phyloP scores from a whole-genome alignment of 2,888 invertebrate species.

The Euzetes globulus region DNA sequence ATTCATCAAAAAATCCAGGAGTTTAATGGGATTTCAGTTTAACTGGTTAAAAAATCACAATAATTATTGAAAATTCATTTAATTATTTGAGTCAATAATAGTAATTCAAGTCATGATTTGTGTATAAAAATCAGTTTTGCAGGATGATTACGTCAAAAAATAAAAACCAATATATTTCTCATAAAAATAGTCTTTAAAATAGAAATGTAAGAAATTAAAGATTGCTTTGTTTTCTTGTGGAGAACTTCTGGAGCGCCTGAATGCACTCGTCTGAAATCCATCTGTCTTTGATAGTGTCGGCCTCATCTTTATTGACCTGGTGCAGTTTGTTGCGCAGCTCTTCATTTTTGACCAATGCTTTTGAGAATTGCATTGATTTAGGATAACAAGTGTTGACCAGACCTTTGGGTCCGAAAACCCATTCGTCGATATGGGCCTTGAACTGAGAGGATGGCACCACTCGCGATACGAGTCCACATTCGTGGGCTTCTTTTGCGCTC shows the following conservation, averaged over 20 bases:
- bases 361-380: conserved; percentile 60
- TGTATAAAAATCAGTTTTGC: too few species aligned
- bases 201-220: too few species aligned
- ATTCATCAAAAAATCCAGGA: too few species aligned
- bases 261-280: conserved; percentile 61
- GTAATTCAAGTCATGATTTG: too few species aligned
- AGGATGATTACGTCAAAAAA: too few species aligned
- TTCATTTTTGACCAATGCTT: conserved; percentile 59
- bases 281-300: conserved; percentile 57
- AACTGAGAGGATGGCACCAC: conserved; percentile 61
- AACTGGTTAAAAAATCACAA: not conserved
- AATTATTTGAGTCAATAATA: too few species aligned
- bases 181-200: too few species aligned
- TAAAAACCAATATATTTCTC: too few species aligned
- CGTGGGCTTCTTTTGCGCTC: conserved; percentile 67
- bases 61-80: not conserved
- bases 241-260: conserved; percentile 53
- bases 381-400: conserved; percentile 30
- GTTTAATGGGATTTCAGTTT: too few species aligned
- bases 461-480: conserved; percentile 68
- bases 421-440: conserved; percentile 51
- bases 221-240: too few species aligned
- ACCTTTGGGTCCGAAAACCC: conserved; percentile 43
- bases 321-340: conserved; percentile 55
- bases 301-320: conserved; percentile 62